These are phyloP conservation scores for Drosophila nasuta DNA, from an alignment of 1,140 invertebrate species.

Conservation along the genomic window DNA sequence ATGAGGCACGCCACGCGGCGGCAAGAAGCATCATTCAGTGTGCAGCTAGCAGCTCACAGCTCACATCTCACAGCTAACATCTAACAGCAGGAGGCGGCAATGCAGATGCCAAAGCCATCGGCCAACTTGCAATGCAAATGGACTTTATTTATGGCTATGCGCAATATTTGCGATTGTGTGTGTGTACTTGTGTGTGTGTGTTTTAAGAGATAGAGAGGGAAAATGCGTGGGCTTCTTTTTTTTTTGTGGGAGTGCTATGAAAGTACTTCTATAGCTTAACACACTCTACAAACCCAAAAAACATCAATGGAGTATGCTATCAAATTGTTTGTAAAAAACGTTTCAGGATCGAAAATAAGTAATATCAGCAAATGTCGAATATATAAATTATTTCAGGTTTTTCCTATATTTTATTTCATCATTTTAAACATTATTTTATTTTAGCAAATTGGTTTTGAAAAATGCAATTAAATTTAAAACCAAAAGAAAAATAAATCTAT, in stretches of 20 bases:
- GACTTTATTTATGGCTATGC: slow-evolving; percentile 66
- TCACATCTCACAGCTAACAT: neutral
- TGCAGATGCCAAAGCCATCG: slow-evolving; percentile 50
- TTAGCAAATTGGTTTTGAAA: too few relatives aligned
- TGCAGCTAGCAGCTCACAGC: slow-evolving; percentile 3
- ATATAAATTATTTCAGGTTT: too few relatives aligned
- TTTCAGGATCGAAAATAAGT: too few relatives aligned
- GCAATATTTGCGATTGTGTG: slow-evolving; percentile 23
- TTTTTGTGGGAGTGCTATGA: neutral
- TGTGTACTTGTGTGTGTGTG: neutral
- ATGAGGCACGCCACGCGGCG: neutral
- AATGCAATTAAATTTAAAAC: too few relatives aligned
- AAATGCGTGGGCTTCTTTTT: neutral
- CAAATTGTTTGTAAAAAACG: too few relatives aligned
- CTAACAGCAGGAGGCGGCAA: slow-evolving; percentile 27
- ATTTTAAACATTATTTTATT: too few relatives aligned
- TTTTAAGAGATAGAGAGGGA: neutral
- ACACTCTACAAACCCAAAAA: neutral
- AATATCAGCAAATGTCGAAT: too few relatives aligned
- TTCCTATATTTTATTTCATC: too few relatives aligned
- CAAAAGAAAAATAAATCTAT: too few relatives aligned
- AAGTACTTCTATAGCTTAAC: slow-evolving; percentile 1
- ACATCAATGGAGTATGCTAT: too few relatives aligned
- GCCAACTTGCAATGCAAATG: slow-evolving; percentile 63
- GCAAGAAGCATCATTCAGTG: slow-evolving; percentile 31